A percentile compares a stretch with the other conserved stretches of the same genome.
Conservation (phyloP, 2,113 vertebrate genomes). For the Peromyscus californicus region DNA sequence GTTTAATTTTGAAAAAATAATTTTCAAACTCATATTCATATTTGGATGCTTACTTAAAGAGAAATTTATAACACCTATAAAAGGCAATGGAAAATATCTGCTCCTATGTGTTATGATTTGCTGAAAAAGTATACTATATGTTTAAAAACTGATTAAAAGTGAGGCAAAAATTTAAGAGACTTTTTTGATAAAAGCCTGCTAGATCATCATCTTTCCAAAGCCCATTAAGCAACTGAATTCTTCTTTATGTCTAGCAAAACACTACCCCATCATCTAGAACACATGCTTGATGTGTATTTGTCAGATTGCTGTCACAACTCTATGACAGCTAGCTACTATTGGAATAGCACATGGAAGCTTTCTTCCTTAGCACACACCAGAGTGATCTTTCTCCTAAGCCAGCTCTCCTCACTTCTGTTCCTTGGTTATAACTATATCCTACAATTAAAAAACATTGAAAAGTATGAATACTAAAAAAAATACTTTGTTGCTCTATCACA, state of each 20-base stretch:
- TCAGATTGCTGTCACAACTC: background rate
- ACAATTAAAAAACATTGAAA: background rate
- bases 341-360: background rate
- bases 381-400: background rate
- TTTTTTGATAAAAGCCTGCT: background rate
- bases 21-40: constrained; percentile 48
- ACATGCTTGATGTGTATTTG: background rate
- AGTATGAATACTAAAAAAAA: background rate
- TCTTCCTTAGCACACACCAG: background rate
- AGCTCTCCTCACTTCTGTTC: background rate
- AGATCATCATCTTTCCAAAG: background rate
- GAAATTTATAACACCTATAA: background rate
- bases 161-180: background rate
- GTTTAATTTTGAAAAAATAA: constrained; percentile 15
- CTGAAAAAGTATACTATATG: background rate
- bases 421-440: background rate
- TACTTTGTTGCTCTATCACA: background rate
- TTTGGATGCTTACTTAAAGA: background rate
- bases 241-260: background rate
- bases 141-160: background rate
- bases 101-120: background rate
- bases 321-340: background rate
- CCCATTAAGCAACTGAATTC: background rate
- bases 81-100: constrained; percentile 1
- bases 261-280: background rate